A percentile compares a stretch with the other conserved stretches of the same genome.
phyloP scores from a whole-genome alignment of 2,797 vertebrate genomes.

The Somateria mollissima region DNA sequence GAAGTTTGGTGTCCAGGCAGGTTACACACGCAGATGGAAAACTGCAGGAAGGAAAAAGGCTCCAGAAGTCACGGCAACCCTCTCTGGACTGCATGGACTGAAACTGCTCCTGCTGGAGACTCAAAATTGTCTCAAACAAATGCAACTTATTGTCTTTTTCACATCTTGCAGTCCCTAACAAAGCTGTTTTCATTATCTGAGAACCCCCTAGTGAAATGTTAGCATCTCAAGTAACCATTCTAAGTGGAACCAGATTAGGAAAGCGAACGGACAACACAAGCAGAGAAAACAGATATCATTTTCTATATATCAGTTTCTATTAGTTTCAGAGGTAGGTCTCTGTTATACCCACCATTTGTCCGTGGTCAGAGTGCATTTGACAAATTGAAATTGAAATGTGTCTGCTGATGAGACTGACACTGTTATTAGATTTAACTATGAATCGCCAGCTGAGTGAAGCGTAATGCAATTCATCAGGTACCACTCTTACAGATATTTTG shows the following conservation, averaged over 20 bases:
- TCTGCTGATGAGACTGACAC: not conserved
- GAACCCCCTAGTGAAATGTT: not conserved
- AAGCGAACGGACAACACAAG: not conserved
- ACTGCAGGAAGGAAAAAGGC: not conserved
- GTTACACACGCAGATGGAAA: rapidly evolving
- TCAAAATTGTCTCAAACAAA: not conserved
- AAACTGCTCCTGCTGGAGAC: not conserved
- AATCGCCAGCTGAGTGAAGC: not conserved
- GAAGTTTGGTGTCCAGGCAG: not conserved
- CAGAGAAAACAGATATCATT: conserved; percentile 58
- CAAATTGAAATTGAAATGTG: not conserved
- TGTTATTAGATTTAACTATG: not conserved
- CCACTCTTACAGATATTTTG: not conserved
- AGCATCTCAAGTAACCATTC: not conserved
- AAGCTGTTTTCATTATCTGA: conserved; percentile 13
- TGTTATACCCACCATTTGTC: not conserved
- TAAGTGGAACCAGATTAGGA: conserved; percentile 36
- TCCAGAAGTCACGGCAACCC: rapidly evolving
- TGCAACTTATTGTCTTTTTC: not conserved
- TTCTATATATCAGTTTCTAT: conserved; percentile 57
- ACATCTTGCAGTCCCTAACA: not conserved
- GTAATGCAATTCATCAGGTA: not conserved
- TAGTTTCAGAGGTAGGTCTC: conserved; percentile 40
- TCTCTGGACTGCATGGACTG: not conserved
- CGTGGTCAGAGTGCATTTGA: not conserved